Percentiles rank a stretch among this genome's conserved stretches.
phyloP scores from a whole-genome alignment of 2,797 vertebrate species.

The Decapterus maruadsi region DNA sequence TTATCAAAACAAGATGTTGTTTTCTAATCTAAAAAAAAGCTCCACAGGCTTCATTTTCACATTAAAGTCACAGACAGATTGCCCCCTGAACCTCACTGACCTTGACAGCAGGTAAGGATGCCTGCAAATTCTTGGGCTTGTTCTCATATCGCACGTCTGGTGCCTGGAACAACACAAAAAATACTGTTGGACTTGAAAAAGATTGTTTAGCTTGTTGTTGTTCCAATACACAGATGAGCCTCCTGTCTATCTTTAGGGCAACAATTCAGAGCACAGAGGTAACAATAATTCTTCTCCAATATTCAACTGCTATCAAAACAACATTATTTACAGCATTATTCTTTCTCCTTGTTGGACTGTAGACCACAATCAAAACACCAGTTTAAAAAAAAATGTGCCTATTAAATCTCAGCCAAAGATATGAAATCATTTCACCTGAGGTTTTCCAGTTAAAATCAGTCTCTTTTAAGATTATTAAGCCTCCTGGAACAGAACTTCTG shows the following conservation, averaged over 20 bases:
- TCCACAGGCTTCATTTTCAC: too few species aligned
- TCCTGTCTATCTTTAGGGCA: background rate
- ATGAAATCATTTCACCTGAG: background rate
- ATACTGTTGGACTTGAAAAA: background rate
- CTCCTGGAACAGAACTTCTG: too few species aligned
- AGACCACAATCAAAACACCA: too few species aligned
- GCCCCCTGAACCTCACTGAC: too few species aligned
- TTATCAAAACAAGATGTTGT: background rate
- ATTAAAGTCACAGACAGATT: too few species aligned
- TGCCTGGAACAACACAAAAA: background rate
- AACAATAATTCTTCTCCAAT: slow-evolving; percentile 14
- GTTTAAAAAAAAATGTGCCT: background rate
- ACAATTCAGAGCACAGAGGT: background rate
- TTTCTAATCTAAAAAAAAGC: background rate
- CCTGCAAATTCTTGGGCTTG: too few species aligned
- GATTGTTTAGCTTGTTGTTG: background rate
- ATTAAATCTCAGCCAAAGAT: background rate
- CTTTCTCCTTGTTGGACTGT: slow-evolving; percentile 7
- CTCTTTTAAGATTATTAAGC: too few species aligned
- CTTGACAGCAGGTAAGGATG: background rate
- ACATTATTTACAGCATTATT: slow-evolving; percentile 24
- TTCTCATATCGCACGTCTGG: too few species aligned
- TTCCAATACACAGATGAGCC: background rate
- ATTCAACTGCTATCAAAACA: slow-evolving; percentile 18
- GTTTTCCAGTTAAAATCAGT: background rate